Percentiles rank a stretch among this genome's conserved stretches.
Conservation (phyloP, 2,797 vertebrate genomes). For the Mycteria americana region DNA sequence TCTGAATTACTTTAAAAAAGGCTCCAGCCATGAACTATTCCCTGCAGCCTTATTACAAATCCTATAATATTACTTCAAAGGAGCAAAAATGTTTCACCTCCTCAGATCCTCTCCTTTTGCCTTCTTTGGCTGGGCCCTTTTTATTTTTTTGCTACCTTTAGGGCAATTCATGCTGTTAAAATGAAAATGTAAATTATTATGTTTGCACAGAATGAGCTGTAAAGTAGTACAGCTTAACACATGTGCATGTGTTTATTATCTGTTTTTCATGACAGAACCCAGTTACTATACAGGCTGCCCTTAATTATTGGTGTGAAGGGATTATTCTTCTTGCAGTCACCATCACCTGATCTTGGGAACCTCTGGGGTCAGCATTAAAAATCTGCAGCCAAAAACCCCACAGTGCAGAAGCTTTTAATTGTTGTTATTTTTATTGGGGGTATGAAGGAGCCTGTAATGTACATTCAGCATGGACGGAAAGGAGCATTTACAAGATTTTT, state of each 20-base stretch:
- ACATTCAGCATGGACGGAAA: conserved; percentile 37
- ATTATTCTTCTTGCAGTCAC: conserved; percentile 71
- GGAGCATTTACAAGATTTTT: conserved; percentile 56
- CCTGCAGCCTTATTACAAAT: conserved; percentile 77
- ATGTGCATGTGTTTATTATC: conserved; percentile 82
- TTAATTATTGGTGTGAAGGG: conserved; percentile 81
- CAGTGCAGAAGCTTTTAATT: conserved; percentile 50
- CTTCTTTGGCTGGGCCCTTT: conserved; percentile 63
- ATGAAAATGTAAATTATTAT: conserved; percentile 79
- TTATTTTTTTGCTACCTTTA: conserved; percentile 72
- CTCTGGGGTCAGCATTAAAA: conserved; percentile 68
- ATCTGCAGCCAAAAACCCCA: conserved; percentile 18
- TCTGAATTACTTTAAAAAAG: conserved; percentile 72
- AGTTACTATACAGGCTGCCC: conserved; percentile 71
- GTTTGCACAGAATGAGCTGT: conserved; percentile 79
- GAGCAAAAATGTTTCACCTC: conserved; percentile 74
- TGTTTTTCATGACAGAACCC: conserved; percentile 78
- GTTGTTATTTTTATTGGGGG: conserved; percentile 43
- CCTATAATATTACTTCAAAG: conserved; percentile 81
- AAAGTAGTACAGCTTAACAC: conserved; percentile 82
- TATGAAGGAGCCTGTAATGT: conserved; percentile 1
- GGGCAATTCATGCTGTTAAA: conserved; percentile 75
- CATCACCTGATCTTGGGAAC: conserved; percentile 70
- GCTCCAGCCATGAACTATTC: conserved; percentile 70
- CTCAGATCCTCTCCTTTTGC: conserved; percentile 72